phyloP scores from a whole-genome alignment of 2,113 vertebrate genomes.

The Crocuta crocuta region DNA sequence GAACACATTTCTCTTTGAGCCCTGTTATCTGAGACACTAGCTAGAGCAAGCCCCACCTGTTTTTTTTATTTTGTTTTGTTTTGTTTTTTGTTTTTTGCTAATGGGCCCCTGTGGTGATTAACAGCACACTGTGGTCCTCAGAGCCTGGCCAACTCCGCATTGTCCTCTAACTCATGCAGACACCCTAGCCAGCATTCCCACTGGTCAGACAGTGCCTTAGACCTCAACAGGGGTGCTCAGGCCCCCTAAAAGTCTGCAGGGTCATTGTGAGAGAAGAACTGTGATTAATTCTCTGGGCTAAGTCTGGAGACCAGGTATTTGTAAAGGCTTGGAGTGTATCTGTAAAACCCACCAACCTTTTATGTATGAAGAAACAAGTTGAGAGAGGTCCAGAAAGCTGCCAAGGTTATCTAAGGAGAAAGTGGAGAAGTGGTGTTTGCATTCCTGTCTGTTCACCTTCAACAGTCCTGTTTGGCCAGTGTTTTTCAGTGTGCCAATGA shows the following conservation, averaged over 20 bases:
- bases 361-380: neutral
- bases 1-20: neutral
- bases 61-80: neutral
- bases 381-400: neutral
- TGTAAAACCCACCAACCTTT: neutral
- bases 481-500: neutral
- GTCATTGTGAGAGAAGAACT: neutral
- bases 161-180: neutral
- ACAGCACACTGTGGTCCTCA: neutral
- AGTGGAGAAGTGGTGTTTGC: neutral
- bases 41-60: neutral
- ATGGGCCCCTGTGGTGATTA: neutral
- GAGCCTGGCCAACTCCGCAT: too few species aligned
- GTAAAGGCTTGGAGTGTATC: neutral
- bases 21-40: neutral
- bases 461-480: neutral
- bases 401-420: neutral
- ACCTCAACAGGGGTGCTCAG: neutral
- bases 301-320: neutral
- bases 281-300: neutral
- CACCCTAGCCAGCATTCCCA: neutral
- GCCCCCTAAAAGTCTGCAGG: neutral
- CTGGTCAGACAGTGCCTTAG: neutral
- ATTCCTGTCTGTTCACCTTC: neutral
- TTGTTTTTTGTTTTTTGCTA: neutral